phyloP scores from a whole-genome alignment of 2,888 invertebrate species.

The Salpingus planirostris region DNA sequence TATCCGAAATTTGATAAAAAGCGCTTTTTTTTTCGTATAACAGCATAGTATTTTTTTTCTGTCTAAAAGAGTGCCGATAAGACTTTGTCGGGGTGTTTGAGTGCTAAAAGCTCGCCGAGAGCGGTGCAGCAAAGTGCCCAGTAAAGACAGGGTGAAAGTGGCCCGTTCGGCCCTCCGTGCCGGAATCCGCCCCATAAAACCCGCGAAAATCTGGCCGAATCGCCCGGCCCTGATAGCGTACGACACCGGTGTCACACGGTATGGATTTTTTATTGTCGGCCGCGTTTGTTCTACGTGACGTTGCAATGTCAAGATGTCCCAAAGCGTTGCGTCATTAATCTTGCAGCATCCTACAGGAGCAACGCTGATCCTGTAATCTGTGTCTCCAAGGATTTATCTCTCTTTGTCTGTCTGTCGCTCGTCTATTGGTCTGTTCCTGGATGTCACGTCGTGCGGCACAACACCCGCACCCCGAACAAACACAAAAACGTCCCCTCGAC shows the following conservation, averaged over 20 bases:
- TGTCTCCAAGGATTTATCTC: constrained; percentile 38
- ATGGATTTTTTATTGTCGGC: constrained; percentile 31
- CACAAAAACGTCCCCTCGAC: constrained; percentile 7
- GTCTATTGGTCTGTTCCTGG: constrained; percentile 20
- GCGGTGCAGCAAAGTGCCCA: too few species aligned
- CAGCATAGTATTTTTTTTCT: too few species aligned
- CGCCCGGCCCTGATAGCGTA: constrained; percentile 9
- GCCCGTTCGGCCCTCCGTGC: too few species aligned
- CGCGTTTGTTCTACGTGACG: constrained; percentile 35
- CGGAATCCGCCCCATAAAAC: too few species aligned
- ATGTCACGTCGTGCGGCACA: constrained; percentile 8
- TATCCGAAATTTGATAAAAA: too few species aligned
- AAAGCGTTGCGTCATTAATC: constrained; percentile 36
- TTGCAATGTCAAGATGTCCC: constrained; percentile 36
- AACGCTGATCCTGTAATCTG: constrained; percentile 38
- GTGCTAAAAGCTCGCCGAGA: too few species aligned
- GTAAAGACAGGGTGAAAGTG: too few species aligned
- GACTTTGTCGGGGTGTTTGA: too few species aligned
- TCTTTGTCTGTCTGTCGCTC: constrained; percentile 35
- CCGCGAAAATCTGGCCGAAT: constrained; percentile 18
- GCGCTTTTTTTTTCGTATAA: too few species aligned
- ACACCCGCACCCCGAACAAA: constrained; percentile 14
- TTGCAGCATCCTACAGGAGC: constrained; percentile 31
- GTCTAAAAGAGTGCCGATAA: too few species aligned
- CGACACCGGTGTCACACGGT: constrained; percentile 23